Percentiles rank a stretch among this genome's conserved stretches.
phyloP scores from a whole-genome alignment of 2,797 vertebrate genomes.

The Acropternis orthonyx region DNA sequence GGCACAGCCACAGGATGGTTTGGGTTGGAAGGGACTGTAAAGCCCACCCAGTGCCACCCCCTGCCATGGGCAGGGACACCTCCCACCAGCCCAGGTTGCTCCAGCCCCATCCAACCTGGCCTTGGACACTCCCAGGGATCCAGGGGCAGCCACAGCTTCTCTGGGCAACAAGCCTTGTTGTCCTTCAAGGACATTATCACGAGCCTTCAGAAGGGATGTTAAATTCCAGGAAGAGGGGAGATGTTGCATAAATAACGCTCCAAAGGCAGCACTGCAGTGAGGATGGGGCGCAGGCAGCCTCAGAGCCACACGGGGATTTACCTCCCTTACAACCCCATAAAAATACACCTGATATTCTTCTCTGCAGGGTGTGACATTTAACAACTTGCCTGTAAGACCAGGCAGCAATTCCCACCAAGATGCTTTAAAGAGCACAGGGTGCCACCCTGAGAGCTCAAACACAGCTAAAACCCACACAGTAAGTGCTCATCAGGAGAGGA shows the following conservation, averaged over 20 bases:
- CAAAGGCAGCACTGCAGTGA: background rate
- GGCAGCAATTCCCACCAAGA: background rate
- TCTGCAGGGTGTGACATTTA: background rate
- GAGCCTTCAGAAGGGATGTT: background rate
- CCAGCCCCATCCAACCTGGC: accelerated
- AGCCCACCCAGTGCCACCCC: accelerated
- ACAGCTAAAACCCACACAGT: background rate
- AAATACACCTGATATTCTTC: background rate
- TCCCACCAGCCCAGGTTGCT: background rate
- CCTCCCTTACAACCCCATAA: background rate
- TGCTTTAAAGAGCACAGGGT: background rate
- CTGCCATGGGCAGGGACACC: background rate
- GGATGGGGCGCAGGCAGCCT: background rate
- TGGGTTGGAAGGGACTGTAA: background rate
- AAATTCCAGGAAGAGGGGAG: background rate
- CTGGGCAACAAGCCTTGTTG: background rate
- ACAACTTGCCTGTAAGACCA: accelerated
- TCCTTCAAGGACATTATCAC: background rate
- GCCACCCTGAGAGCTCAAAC: background rate
- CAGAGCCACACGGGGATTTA: background rate
- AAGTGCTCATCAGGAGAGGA: background rate
- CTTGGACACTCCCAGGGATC: background rate
- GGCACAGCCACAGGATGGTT: background rate
- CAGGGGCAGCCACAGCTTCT: background rate
- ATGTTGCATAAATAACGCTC: accelerated